Base-by-base conservation (phyloP, 92 coral and sea anemone species). In the Zoanthus gigantus region DNA sequence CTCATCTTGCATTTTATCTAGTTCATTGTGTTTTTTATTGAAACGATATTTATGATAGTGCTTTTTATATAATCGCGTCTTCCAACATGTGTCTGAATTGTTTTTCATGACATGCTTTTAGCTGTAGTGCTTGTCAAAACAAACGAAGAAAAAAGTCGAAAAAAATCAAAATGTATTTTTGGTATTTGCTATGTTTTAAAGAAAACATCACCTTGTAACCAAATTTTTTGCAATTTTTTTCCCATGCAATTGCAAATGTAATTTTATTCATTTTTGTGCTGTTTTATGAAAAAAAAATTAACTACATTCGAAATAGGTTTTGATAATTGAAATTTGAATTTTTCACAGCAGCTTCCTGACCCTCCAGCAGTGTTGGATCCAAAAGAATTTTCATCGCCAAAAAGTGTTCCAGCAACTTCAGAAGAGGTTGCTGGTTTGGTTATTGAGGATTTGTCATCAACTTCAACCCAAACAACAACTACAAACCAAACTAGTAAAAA, bases 111-210 rank as follows among this genome's bases (percentile, higher is more conserved):
- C 28, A 73, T 73, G 30, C 74, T 71, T 45, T 71, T 73, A n/a
- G 53, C 54, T 73, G 34, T 45, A 23, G 53, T 42, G 54, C 13
- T 73, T 73, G 77, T 73, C 77, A 30, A 73, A 73, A 29, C 54
- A 17, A 34, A 74, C 42, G 4, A 37, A 37, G 17, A 74, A 74
- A 46, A 6, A 44, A 15, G 7, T 47, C 78, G 45, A 74, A 74
- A 74, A 45, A 74, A 74, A 46, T 74, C 58, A 74, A 74, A 34
- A 71, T 71, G 54, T 45, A 74, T n/a, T 85, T 17, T 65, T 66
- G 71, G 28, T 31, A 66, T 66, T 66, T 74, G 15, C 47, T 31
- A 74, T 46, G 45, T 46, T 17, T 74, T 45, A 2, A 6, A 45
- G 78, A 74, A 47, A 46, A 74, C 47, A 71, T 34, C 17, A 9